These are phyloP conservation scores for Papilio polytes DNA, from an alignment of 1,140 invertebrate genomes.

Conservation along the genomic window DNA sequence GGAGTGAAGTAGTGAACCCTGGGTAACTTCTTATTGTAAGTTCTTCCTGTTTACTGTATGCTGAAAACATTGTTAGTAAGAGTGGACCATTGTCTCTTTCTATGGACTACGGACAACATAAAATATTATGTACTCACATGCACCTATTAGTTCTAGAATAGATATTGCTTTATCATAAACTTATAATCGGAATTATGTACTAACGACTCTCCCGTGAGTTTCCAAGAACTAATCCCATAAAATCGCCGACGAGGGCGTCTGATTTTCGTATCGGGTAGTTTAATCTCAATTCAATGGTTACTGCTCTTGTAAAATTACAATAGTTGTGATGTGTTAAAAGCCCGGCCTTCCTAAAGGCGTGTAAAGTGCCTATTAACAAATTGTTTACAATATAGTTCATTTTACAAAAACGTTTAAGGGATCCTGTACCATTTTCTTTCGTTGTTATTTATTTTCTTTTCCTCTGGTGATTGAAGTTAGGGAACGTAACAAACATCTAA, in stretches of 20 bases:
- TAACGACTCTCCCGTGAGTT: conserved; percentile 43
- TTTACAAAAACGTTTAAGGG: too few relatives aligned
- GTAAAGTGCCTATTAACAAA: background rate
- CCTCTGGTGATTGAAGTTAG: too few relatives aligned
- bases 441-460: too few relatives aligned
- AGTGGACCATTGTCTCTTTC: too few relatives aligned
- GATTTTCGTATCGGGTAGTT: conserved; percentile 71
- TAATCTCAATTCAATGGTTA: conserved; percentile 72
- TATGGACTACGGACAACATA: too few relatives aligned
- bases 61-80: too few relatives aligned
- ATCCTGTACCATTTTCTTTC: background rate
- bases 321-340: conserved; percentile 77
- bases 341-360: conserved; percentile 28
- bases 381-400: background rate
- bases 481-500: too few relatives aligned
- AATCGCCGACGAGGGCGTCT: conserved; percentile 67
- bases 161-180: background rate
- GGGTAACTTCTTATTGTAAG: too few relatives aligned
- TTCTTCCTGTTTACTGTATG: too few relatives aligned
- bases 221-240: conserved; percentile 69
- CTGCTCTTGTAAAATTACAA: conserved; percentile 67
- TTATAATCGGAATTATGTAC: conserved; percentile 36
- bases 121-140: background rate
- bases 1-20: too few relatives aligned
- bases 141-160: background rate